Conservation (phyloP, 2,113 vertebrate species). For the Chloropsis cyanopogon region DNA sequence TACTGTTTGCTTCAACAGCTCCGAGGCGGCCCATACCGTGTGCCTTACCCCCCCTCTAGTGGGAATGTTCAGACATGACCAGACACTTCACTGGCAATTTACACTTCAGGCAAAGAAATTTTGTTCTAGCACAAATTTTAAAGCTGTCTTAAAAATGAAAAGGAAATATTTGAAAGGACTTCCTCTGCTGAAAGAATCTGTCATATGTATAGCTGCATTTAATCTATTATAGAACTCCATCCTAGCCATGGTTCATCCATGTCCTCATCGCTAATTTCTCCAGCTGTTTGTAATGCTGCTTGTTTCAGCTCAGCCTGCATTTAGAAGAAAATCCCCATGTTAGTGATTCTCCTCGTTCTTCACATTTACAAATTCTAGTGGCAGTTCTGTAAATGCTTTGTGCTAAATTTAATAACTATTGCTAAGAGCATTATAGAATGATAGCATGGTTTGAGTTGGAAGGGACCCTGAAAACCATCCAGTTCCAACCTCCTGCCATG, state of each 20-base stretch:
- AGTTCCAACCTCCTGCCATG: background rate
- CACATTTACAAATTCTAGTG: background rate
- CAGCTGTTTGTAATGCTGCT: background rate
- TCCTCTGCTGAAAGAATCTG: background rate
- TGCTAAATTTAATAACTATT: background rate
- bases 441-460: background rate
- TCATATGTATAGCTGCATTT: background rate
- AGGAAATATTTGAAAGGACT: background rate
- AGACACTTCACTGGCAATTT: background rate
- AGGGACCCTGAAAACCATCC: background rate
- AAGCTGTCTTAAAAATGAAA: background rate
- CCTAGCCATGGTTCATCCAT: background rate
- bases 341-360: background rate
- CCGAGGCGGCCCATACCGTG: accelerated
- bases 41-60: background rate
- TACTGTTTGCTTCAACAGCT: accelerated
- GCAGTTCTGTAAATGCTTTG: background rate
- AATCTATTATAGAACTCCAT: background rate
- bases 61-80: background rate
- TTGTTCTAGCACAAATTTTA: background rate
- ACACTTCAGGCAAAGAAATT: background rate
- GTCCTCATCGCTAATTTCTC: background rate
- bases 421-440: background rate
- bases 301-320: background rate
- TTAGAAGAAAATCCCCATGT: background rate